Conservation (phyloP, 2,113 vertebrate species). For the rat (Rattus norvegicus) region GRCr8 NC_086019.1:151253001-151253500, state of each 20-base stretch:
- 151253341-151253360: neutral
- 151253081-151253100: neutral
- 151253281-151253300: neutral
- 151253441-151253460: neutral
- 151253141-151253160: neutral
- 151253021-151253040: no score
- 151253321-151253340: neutral
- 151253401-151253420: neutral
- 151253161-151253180: neutral
- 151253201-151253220: neutral
- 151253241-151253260: neutral
- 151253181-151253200: neutral
- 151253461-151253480: conserved; percentile 25
- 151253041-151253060: neutral
- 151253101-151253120: neutral
- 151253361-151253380: neutral
- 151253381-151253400: neutral
- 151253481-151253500: conserved; percentile 28
- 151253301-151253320: neutral
- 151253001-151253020: no score
- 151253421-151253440: neutral
- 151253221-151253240: neutral
- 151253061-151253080: neutral
- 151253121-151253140: neutral
- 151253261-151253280: neutral